Base-by-base conservation (phyloP, 2,888 invertebrate genomes). In the Ophion slaviceki region DNA sequence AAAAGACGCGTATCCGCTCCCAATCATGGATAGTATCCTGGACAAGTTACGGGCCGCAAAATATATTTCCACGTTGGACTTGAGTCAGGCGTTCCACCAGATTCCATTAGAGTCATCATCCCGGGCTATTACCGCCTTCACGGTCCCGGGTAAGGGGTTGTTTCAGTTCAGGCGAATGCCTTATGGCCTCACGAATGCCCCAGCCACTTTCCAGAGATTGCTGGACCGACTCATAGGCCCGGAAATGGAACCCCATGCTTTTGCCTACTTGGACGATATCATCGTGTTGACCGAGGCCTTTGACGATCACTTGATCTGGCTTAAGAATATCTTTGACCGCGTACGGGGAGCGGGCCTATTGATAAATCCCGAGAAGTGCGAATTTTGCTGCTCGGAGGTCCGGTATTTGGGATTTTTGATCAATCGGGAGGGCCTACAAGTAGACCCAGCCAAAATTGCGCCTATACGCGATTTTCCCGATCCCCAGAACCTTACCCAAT, bases 11-110 rank as follows among this genome's bases (percentile, higher is more conserved):
- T 87, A 86, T 20, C 87, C 86, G 11, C 14, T 68, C 2, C 11
- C n/a, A 8, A 32, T 57, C 24, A 87, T 86, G 78, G 82, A 84
- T 0, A 64, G 86, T 0, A 92, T 90, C n/a, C 80, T 92, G 11
- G 89, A 91, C 36, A 86, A 88, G 53, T 85, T 93, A 1, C 59
- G 89, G 5, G 2, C 17, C 3, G 71, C 71, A 1, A 28, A n/a
- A 2, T 71, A 71, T n/a, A 57, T 71, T 2, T 71, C 71, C 0
- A 71, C 71, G 2, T 1, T 71, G 1, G 57, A 71, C 32, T 11
- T 72, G 0, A 20, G 57, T n/a, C 71, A 72, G n/a, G 71, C 71
- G 2, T 75, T 75, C 11, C 66, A 66, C 20, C 66, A 67, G 11
- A 76, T 76, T 5, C 72, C 36, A 6, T 10, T 74, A 2, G 66